Evolutionary conservation across 2,113 vertebrate genomes (phyloP).

Genomic region (Oncorhynchus clarkii): DNA sequence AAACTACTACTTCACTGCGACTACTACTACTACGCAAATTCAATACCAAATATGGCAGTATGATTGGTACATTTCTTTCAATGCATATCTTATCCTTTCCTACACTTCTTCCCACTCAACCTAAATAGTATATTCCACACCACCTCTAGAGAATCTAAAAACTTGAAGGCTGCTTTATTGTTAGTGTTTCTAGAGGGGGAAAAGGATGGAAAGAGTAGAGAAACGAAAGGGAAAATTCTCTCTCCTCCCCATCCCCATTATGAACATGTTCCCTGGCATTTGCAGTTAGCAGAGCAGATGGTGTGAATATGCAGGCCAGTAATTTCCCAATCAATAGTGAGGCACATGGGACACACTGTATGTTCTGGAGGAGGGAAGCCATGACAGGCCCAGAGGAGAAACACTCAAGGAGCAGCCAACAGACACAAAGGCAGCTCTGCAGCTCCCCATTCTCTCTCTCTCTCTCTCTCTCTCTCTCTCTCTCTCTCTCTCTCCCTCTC

Average conservation of each 20-base stretch:
- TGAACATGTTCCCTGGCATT: slow-evolving; percentile 71
- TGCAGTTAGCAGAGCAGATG: slow-evolving; percentile 80
- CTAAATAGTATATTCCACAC: background rate
- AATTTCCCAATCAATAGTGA: slow-evolving; percentile 85
- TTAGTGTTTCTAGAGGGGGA: background rate
- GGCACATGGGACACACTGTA: slow-evolving; percentile 83
- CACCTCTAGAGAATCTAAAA: background rate
- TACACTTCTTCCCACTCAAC: background rate
- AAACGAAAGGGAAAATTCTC: slow-evolving; percentile 5
- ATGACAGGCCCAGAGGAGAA: slow-evolving; percentile 79
- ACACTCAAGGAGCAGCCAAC: slow-evolving; percentile 76
- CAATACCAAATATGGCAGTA: background rate
- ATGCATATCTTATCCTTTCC: background rate
- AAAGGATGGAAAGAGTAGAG: slow-evolving; percentile 24
- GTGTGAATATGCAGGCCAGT: slow-evolving; percentile 85
- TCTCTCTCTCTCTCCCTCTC: no score
- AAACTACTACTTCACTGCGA: no score
- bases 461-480: no score
- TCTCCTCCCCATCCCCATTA: slow-evolving; percentile 23
- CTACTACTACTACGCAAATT: background rate
- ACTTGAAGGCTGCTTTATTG: background rate
- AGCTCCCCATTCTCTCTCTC: no score
- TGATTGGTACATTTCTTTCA: background rate
- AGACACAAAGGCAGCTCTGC: slow-evolving; percentile 63
- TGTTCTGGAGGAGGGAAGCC: slow-evolving; percentile 82